Evolutionary conservation across 23 tunicate species (phyloP).

Genomic region (Ciona savignyi): DNA sequence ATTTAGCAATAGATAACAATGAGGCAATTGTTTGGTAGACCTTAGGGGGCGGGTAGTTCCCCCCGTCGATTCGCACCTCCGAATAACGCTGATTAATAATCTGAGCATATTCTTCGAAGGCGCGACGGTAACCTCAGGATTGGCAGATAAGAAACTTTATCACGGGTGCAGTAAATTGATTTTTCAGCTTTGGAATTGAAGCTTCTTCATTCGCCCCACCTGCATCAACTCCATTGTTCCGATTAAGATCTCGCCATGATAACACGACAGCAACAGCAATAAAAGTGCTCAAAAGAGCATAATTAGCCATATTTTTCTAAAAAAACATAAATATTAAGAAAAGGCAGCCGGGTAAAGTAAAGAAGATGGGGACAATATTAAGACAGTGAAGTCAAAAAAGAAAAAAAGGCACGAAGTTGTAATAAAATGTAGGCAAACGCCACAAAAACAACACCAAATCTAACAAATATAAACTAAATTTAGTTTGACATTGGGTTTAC

Average conservation of each 20-base stretch:
- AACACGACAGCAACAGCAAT: slow-evolving; percentile 3
- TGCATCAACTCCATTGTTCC: slow-evolving; percentile 1
- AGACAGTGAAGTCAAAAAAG: too few species aligned
- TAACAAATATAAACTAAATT: too few species aligned
- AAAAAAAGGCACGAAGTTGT: too few species aligned
- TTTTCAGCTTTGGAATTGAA: slow-evolving; percentile 60
- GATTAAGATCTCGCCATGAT: slow-evolving; percentile 11
- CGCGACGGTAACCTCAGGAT: slow-evolving; percentile 95
- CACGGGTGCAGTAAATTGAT: slow-evolving; percentile 60
- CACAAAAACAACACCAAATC: too few species aligned
- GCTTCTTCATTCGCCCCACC: slow-evolving; percentile 31
- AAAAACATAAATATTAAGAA: too few species aligned
- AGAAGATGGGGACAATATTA: too few species aligned
- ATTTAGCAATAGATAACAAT: slow-evolving; percentile 52
- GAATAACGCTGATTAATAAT: slow-evolving; percentile 72
- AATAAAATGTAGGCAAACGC: too few species aligned
- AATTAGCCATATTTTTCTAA: slow-evolving; percentile 7
- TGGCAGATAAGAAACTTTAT: slow-evolving; percentile 73
- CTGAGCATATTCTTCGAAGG: slow-evolving; percentile 84
- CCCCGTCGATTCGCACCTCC: slow-evolving; percentile 77
- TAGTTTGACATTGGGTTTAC: too few species aligned
- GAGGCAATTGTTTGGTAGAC: slow-evolving; percentile 75
- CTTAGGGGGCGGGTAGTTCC: slow-evolving; percentile 88
- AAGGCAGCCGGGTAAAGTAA: too few species aligned
- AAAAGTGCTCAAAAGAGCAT: neutral